These are phyloP conservation scores for Ectropis crepuscularia DNA, from an alignment of 2,888 invertebrate species.

Conservation along the genomic window DNA sequence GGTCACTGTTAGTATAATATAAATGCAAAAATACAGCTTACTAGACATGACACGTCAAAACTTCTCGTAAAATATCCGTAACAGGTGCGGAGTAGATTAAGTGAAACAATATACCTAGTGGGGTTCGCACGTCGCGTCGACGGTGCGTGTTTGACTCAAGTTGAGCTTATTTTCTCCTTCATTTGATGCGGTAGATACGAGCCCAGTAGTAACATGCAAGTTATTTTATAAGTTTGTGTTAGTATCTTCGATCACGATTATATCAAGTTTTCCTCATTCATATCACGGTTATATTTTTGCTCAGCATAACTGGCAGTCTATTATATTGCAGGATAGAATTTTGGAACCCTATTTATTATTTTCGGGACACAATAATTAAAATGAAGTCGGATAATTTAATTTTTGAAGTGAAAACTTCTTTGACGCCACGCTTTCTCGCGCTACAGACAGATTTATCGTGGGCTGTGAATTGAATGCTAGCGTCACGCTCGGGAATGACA, in stretches of 20 bases:
- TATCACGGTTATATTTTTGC: not conserved
- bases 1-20: too few species aligned
- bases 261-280: not conserved
- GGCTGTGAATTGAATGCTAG: too few species aligned
- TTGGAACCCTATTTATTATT: too few species aligned
- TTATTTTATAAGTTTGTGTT: not conserved
- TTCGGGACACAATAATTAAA: too few species aligned
- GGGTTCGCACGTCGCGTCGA: slow-evolving; percentile 31
- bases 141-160: slow-evolving; percentile 54
- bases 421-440: too few species aligned
- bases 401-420: too few species aligned
- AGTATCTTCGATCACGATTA: not conserved
- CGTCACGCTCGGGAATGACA: too few species aligned
- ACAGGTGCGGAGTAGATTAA: slow-evolving; percentile 24
- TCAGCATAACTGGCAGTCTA: not conserved
- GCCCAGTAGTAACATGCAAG: not conserved
- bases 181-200: slow-evolving; percentile 31
- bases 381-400: too few species aligned
- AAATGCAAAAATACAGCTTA: slow-evolving; percentile 9
- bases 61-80: slow-evolving; percentile 11
- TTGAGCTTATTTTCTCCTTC: slow-evolving; percentile 55
- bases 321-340: too few species aligned
- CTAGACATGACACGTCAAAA: slow-evolving; percentile 6
- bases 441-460: too few species aligned
- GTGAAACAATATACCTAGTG: slow-evolving; percentile 25